Evolutionary conservation across 2,888 invertebrate species (phyloP).

Genomic region (Rugalucina vietnamica): DNA sequence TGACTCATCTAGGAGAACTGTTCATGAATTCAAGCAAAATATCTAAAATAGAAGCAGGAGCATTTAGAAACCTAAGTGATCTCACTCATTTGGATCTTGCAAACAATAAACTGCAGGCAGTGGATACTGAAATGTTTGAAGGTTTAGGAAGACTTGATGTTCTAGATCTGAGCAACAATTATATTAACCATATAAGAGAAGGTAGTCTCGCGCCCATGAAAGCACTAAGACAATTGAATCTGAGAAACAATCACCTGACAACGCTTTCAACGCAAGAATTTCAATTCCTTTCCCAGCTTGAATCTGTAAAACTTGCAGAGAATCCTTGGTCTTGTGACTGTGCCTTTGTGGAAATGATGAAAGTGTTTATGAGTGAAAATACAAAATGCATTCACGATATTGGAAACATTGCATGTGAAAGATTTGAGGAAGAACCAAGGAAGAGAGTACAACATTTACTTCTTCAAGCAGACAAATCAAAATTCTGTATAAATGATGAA

Average conservation of each 20-base stretch:
- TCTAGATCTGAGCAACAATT: constrained; percentile 62
- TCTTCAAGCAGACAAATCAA: no score
- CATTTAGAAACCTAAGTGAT: constrained; percentile 26
- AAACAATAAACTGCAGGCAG: constrained; percentile 39
- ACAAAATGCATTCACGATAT: constrained; percentile 11
- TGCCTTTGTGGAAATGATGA: constrained; percentile 22
- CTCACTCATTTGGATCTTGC: constrained; percentile 27
- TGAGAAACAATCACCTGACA: constrained; percentile 60
- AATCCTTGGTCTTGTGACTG: constrained; percentile 64
- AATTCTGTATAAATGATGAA: no score
- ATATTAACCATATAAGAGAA: constrained; percentile 44
- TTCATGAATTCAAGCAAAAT: constrained; percentile 12
- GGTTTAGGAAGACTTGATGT: constrained; percentile 55
- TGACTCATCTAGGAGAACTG: background rate
- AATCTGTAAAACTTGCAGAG: constrained; percentile 53
- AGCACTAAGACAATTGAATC: constrained; percentile 39
- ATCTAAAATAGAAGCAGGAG: constrained; percentile 1
- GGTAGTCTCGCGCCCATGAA: constrained; percentile 56
- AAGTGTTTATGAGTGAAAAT: background rate
- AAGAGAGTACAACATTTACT: no score
- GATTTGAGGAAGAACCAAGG: no score
- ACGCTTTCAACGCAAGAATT: constrained; percentile 50
- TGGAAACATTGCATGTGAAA: constrained; percentile 4
- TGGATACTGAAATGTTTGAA: constrained; percentile 59
- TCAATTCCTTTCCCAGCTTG: constrained; percentile 30